Conservation (phyloP, 2,888 invertebrate species). For the Drosophila recens region DNA sequence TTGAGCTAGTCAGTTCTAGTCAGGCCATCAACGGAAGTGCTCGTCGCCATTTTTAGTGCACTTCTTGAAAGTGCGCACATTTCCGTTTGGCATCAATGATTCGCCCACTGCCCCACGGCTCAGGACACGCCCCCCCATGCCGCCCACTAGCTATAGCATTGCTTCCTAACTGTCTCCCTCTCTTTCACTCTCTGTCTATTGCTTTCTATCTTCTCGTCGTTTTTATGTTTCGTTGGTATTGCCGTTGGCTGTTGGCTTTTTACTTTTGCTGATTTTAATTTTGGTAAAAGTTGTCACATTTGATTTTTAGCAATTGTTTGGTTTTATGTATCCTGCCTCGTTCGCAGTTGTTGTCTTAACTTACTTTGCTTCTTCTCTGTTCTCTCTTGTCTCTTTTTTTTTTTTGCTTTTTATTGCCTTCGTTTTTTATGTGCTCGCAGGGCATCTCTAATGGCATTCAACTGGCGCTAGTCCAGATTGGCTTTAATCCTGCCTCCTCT, state of each 20-base stretch:
- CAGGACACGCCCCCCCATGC: constrained; percentile 32
- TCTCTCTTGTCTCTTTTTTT: not conserved
- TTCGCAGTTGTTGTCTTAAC: constrained; percentile 58
- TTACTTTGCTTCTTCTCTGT: constrained; percentile 48
- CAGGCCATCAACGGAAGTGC: constrained; percentile 76
- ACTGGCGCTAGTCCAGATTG: constrained; percentile 46
- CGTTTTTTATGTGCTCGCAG: constrained; percentile 46
- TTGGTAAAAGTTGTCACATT: constrained; percentile 81
- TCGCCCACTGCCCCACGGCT: constrained; percentile 55
- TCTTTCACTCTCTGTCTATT: not conserved
- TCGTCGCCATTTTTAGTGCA: constrained; percentile 81
- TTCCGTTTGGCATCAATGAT: constrained; percentile 82
- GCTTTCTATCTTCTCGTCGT: constrained; percentile 3
- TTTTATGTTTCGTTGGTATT: constrained; percentile 41
- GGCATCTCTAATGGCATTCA: constrained; percentile 54
- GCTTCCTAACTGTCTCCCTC: constrained; percentile 13
- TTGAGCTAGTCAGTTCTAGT: constrained; percentile 43
- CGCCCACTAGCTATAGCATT: not conserved
- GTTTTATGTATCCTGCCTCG: constrained; percentile 68
- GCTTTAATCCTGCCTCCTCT: constrained; percentile 39
- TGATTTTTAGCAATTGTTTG: constrained; percentile 80
- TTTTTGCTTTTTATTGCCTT: constrained; percentile 44
- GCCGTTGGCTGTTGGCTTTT: constrained; percentile 50
- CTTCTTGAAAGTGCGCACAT: constrained; percentile 81
- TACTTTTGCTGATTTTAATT: constrained; percentile 74